A percentile compares a stretch with the other conserved stretches of the same genome.
Conservation (phyloP, 2,113 vertebrate species). For the Lucifuga dentata region DNA sequence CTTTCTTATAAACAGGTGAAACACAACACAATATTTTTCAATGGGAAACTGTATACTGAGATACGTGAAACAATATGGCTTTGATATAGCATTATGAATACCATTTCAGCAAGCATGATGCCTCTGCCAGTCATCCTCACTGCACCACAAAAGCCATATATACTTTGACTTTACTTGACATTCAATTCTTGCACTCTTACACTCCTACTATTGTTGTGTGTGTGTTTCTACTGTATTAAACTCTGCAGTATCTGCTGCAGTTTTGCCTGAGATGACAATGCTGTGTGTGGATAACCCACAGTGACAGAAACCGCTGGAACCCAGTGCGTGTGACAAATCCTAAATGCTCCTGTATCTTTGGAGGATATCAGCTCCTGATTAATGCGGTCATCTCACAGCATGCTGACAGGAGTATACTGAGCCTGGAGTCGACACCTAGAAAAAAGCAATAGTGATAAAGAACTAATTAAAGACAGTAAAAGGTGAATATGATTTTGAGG, state of each 20-base stretch:
- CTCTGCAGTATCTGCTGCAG: slow-evolving; percentile 3
- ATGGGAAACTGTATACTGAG: too few species aligned
- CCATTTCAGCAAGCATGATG: neutral
- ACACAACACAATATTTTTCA: too few species aligned
- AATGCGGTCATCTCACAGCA: slow-evolving; percentile 66
- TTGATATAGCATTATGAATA: neutral
- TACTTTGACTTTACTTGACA: slow-evolving; percentile 5
- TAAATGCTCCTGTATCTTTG: slow-evolving; percentile 55
- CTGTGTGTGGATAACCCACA: slow-evolving; percentile 48
- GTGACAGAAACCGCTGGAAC: slow-evolving; percentile 56
- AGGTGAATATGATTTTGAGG: slow-evolving; percentile 89
- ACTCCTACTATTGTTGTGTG: neutral
- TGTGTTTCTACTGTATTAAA: slow-evolving; percentile 29
- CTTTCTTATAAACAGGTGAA: neutral
- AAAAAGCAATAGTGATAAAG: slow-evolving; percentile 86
- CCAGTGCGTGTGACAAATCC: slow-evolving; percentile 37
- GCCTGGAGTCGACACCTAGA: slow-evolving; percentile 77
- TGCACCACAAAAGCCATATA: neutral
- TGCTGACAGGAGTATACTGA: slow-evolving; percentile 49
- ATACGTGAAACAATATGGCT: too few species aligned
- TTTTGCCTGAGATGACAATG: slow-evolving; percentile 28
- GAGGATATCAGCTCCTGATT: slow-evolving; percentile 60
- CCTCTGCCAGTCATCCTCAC: neutral
- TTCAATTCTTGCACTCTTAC: slow-evolving; percentile 4
- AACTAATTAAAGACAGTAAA: slow-evolving; percentile 91